These are phyloP conservation scores for Drosophila emarginata DNA, from an alignment of 2,888 invertebrate species.

Conservation along the genomic window DNA sequence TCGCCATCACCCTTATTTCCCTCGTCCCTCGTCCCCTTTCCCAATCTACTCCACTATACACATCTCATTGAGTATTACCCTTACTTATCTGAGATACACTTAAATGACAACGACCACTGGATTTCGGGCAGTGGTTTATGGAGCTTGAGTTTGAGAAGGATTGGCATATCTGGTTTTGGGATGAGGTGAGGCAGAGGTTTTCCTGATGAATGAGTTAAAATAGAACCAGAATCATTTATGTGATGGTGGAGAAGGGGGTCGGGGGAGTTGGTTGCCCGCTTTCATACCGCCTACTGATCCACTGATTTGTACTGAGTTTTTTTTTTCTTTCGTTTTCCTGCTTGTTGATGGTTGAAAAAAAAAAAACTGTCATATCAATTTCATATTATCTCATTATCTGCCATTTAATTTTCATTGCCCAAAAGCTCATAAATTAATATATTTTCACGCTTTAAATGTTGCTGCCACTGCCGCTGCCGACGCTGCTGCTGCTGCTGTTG, in stretches of 20 bases:
- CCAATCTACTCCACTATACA: not conserved
- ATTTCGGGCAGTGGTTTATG: conserved; percentile 72
- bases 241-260: too few species aligned
- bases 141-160: conserved; percentile 51
- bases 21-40: not conserved
- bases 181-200: conserved; percentile 11
- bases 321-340: conserved; percentile 36
- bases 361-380: conserved; percentile 7
- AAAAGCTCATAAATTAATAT: conserved; percentile 71
- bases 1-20: not conserved
- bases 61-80: conserved; percentile 9
- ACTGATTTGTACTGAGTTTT: conserved; percentile 7
- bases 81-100: conserved; percentile 42
- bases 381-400: conserved; percentile 42
- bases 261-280: too few species aligned
- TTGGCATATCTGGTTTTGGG: conserved; percentile 64
- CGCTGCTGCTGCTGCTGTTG: not conserved
- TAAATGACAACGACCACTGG: conserved; percentile 73
- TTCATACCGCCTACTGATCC: not conserved
- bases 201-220: conserved; percentile 6
- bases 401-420: conserved; percentile 51
- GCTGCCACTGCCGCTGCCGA: not conserved
- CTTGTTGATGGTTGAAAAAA: conserved; percentile 40
- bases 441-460: conserved; percentile 74
- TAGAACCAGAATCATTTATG: conserved; percentile 34